Percentiles rank a stretch among this genome's conserved stretches.
Conservation (phyloP, 2,888 invertebrate species). For the Hydriomena furcata region DNA sequence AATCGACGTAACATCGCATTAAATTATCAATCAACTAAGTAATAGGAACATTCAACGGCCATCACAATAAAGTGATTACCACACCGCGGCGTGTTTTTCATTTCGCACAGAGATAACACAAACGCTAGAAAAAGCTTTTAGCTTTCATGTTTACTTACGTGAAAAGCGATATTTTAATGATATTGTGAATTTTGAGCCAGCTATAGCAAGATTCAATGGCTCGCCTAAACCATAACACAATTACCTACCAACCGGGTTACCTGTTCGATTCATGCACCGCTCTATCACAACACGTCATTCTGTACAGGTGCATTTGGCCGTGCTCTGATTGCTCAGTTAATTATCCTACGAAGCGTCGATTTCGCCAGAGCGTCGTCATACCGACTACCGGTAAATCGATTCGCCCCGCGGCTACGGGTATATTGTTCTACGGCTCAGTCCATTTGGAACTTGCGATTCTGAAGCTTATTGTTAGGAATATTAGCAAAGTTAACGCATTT, state of each 20-base stretch:
- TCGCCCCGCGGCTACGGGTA: slow-evolving; percentile 8
- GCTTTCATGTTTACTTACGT: too few species aligned
- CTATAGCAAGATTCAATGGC: too few species aligned
- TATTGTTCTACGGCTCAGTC: slow-evolving; percentile 7
- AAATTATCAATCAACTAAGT: background rate
- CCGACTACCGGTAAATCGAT: slow-evolving; percentile 13
- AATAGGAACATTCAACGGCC: background rate
- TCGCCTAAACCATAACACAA: too few species aligned
- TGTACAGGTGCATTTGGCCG: slow-evolving; percentile 17
- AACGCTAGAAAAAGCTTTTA: too few species aligned
- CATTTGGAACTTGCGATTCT: slow-evolving; percentile 1
- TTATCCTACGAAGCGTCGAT: slow-evolving; percentile 20
- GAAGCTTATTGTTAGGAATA: background rate
- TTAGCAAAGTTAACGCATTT: background rate
- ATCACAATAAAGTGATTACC: background rate
- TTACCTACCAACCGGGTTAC: too few species aligned
- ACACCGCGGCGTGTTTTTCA: too few species aligned
- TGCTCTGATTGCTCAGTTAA: slow-evolving; percentile 24
- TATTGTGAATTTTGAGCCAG: too few species aligned
- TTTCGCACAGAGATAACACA: too few species aligned
- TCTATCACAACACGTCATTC: slow-evolving; percentile 6
- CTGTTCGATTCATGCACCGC: background rate
- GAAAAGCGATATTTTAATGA: too few species aligned
- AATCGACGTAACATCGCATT: background rate
- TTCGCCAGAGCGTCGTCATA: slow-evolving; percentile 10